Conservation (phyloP, 2,888 invertebrate genomes). For the Halocaridina rubra region DNA sequence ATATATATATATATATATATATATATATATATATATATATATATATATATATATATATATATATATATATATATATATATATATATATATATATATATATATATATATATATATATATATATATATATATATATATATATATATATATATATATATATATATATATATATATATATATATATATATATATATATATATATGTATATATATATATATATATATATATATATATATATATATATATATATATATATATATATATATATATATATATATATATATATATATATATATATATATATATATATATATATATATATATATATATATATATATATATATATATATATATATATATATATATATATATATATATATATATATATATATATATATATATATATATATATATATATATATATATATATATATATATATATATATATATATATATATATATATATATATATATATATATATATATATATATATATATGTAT, state of each 20-base stretch:
- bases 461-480: background rate
- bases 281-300: background rate
- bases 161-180: background rate
- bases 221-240: background rate
- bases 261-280: background rate
- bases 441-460: background rate
- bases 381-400: background rate
- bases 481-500: background rate
- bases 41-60: background rate
- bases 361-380: background rate
- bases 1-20: background rate
- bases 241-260: background rate
- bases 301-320: background rate
- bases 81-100: background rate
- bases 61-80: background rate
- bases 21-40: background rate
- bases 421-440: background rate
- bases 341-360: background rate
- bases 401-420: background rate
- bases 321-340: background rate
- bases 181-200: background rate
- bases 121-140: background rate
- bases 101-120: background rate
- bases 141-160: background rate
- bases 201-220: background rate